A percentile compares a stretch with the other conserved stretches of the same genome.
phyloP scores from a whole-genome alignment of 2,888 invertebrate species.

The Capitulum mitella region DNA sequence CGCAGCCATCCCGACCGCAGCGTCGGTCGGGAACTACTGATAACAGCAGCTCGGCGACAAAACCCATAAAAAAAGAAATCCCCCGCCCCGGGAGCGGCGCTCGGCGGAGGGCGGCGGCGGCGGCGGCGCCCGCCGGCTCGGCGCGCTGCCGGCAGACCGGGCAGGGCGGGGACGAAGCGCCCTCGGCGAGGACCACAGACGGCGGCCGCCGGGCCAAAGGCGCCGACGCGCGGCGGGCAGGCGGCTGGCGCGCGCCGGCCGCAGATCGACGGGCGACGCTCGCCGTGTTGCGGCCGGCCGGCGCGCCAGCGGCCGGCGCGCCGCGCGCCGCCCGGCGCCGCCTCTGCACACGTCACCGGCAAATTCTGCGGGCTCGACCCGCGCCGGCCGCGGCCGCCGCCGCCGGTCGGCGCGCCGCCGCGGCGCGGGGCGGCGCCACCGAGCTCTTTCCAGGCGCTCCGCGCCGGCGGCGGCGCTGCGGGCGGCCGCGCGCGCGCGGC shows the following conservation, averaged over 20 bases:
- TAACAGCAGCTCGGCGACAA: not conserved
- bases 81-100: no score
- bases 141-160: not conserved
- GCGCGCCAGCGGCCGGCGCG: no score
- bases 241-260: no score
- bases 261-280: no score
- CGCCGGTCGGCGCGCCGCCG: conserved; percentile 2
- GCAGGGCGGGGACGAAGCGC: not conserved
- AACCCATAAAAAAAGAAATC: not conserved
- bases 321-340: no score
- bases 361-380: no score
- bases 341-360: not conserved
- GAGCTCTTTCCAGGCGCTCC: conserved; percentile 19
- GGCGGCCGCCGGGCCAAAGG: no score
- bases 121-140: not conserved
- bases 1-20: not conserved
- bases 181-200: not conserved
- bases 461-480: conserved; percentile 21
- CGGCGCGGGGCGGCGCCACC: conserved; percentile 11
- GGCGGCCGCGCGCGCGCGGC: not conserved
- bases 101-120: not conserved
- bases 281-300: no score
- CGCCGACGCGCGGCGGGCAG: no score
- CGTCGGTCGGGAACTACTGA: not conserved
- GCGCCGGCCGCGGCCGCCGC: not conserved